A percentile compares a stretch with the other conserved stretches of the same genome.
These are phyloP conservation scores for Abrostola triplasia DNA, from an alignment of 2,888 invertebrate species.

Conservation along the genomic window DNA sequence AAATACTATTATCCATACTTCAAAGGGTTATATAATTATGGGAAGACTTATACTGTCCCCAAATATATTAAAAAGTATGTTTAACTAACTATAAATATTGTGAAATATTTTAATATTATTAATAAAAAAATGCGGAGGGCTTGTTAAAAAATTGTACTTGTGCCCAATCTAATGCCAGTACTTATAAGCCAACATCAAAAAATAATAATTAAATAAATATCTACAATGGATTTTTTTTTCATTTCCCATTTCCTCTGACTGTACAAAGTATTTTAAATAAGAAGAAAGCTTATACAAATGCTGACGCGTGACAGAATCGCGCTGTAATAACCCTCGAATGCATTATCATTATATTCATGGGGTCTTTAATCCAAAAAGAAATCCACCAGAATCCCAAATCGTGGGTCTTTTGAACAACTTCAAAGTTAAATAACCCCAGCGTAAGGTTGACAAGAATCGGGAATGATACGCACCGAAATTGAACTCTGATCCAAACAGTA, in stretches of 20 bases:
- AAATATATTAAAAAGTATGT: neutral
- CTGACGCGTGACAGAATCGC: constrained; percentile 78
- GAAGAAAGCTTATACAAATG: constrained; percentile 65
- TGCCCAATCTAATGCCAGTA: no score
- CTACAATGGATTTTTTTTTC: neutral
- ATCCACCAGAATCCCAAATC: constrained; percentile 86
- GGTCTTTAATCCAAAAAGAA: constrained; percentile 87
- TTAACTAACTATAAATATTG: no score
- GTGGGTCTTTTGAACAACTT: constrained; percentile 87
- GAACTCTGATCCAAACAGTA: constrained; percentile 57
- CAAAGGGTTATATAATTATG: constrained; percentile 46
- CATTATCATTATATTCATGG: constrained; percentile 88
- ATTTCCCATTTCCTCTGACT: constrained; percentile 29
- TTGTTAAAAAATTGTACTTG: no score
- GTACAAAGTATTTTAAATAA: constrained; percentile 46
- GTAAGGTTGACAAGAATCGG: constrained; percentile 61
- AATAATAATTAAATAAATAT: neutral
- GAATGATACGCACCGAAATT: constrained; percentile 54
- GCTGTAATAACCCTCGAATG: constrained; percentile 74
- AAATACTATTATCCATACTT: constrained; percentile 48
- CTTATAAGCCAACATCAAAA: neutral
- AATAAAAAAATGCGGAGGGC: no score
- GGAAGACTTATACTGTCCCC: constrained; percentile 16
- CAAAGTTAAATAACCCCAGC: constrained; percentile 86
- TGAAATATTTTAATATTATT: no score